Evolutionary conservation across 2,797 vertebrate genomes (phyloP), one percentile per base, ranked within the genome.

Genomic region (Gymnoscopelus microlampas): DNA sequence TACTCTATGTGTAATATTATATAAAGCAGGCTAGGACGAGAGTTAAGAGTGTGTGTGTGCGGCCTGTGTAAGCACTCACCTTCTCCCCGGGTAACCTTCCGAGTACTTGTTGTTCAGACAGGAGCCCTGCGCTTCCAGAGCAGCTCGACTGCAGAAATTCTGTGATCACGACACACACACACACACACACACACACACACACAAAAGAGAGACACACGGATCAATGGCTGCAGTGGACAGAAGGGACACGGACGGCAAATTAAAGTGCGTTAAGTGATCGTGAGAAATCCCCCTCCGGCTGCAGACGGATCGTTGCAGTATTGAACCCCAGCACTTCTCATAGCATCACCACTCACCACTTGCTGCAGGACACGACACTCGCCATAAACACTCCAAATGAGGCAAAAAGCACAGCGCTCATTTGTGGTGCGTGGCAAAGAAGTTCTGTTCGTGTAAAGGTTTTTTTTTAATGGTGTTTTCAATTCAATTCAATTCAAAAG

Each of bases 81-180:
- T 96, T 88, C 92, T 97, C 66, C 97, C 97, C 0, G 97, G 97
- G 81, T 99, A 98, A 71, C 97, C 97, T 89, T 98, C 96, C 0
- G 97, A 98, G 88, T 98, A 99, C 85, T 98, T 99, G 93, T 98
- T 99, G 94, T 98, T 98, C 73, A 98, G 95, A 89, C 97, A 99
- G 80, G 97, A 98, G 72, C 97, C 97, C 74, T 94, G 93, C 64
- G 97, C 97, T 83, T 98, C 97, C 84, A 99, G 92, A 8, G 96
- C 97, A 0, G 97, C 97, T 65, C 94, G 94, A 85, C 97, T 98
- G 91, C 97, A 99, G 92, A 99, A 99, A 88, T 98, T 99, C 97
- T 98, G 91, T 53, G 4, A 19, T 19, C 61, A 35, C 24, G 74
- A 51, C 7, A 82, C 56, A 70, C 35, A 59, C 55, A 67, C 55